Conservation (phyloP, 2,797 vertebrate species). For the Eidolon dupreanum region DNA sequence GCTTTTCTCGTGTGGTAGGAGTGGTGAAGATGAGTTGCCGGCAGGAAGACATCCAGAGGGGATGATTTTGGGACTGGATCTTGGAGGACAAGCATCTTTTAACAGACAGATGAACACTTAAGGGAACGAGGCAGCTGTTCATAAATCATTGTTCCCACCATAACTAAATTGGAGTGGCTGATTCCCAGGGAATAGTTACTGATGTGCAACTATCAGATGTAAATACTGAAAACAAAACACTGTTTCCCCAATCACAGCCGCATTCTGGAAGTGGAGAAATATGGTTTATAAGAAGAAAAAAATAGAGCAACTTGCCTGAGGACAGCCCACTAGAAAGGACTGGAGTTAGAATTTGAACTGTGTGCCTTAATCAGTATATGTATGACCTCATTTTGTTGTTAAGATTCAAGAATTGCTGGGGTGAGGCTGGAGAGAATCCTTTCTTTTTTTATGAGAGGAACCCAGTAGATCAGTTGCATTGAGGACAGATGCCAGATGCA, state of each 20-base stretch:
- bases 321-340: neutral
- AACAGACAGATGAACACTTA: neutral
- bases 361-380: neutral
- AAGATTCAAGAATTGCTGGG: neutral
- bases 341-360: neutral
- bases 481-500: neutral
- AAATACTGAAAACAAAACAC: neutral
- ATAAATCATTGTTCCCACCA: neutral
- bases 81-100: neutral
- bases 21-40: accelerated
- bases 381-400: neutral
- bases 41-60: neutral
- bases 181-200: neutral
- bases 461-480: accelerated
- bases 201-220: neutral
- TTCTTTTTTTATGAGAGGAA: neutral
- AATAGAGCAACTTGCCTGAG: neutral
- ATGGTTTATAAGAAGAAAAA: neutral
- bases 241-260: neutral
- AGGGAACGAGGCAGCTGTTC: neutral
- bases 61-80: neutral
- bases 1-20: neutral
- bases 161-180: neutral
- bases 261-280: neutral
- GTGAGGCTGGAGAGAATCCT: neutral